phyloP scores from a whole-genome alignment of 2,888 invertebrate species.

The Lithophane semibrunnea region DNA sequence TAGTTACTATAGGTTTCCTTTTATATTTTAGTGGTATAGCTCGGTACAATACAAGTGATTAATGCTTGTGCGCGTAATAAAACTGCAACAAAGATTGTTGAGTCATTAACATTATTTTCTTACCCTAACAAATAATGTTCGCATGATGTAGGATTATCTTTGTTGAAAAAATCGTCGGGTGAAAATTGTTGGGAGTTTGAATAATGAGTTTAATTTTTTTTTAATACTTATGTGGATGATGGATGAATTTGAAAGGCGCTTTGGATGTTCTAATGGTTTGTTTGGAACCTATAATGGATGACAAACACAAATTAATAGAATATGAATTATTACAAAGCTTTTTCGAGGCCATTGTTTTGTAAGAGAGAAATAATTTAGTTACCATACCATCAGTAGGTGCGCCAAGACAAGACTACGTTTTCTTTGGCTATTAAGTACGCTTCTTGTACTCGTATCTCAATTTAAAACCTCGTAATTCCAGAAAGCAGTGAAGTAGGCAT shows the following conservation, averaged over 20 bases:
- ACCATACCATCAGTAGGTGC: not conserved
- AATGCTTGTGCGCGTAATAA: not conserved
- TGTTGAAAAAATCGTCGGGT: not conserved
- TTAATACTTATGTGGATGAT: not conserved
- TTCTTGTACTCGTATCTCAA: not conserved
- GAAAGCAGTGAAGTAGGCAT: not conserved
- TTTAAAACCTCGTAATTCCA: not conserved
- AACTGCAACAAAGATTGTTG: not conserved
- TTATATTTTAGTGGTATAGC: no score
- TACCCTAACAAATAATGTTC: not conserved
- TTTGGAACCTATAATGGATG: not conserved
- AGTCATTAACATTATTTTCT: not conserved
- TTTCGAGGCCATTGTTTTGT: not conserved
- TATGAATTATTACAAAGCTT: not conserved
- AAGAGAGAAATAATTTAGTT: not conserved
- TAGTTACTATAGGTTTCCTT: no score
- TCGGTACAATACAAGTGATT: not conserved
- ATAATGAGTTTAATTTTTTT: not conserved
- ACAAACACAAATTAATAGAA: not conserved
- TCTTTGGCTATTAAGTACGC: not conserved
- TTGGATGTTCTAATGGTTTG: not conserved
- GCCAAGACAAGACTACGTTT: no score
- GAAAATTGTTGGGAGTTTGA: not conserved
- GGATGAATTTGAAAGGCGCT: not conserved
- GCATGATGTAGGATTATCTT: not conserved